Base-by-base conservation (phyloP, 2,797 vertebrate species). In the Chelon auratus region DNA sequence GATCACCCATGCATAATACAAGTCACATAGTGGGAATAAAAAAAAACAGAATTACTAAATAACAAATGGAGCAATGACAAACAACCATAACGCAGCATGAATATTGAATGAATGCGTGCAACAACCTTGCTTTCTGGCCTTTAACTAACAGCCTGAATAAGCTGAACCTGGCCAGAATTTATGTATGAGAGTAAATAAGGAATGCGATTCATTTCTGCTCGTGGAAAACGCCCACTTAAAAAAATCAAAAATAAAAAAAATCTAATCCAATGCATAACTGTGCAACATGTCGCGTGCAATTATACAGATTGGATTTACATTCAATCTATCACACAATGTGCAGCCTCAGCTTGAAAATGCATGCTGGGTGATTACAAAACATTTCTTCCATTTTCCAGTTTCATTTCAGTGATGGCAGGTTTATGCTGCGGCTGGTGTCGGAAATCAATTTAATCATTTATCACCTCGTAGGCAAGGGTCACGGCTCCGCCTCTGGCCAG, bases 1-100 rank as follows among this genome's bases (percentile, higher is more conserved):
- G n/a, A 50, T n/a, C 54, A 18, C 9, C 57, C 57, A 55, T 68
- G 71, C 47, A 80, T 70, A 72, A 81, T 61, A 56, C 43, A 62
- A 60, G 58, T 17, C 75, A 57, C 56, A 76, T 26, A 57, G 66
- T 18, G 62, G 17, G 50, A 75, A 79, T 84, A 80, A 71, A 83
- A 82, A 80, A 71, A 83, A 82, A 83, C 71, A 68, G 59, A 87
- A 80, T 72, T 2, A 53, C 50, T 67, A 40, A 78, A 71, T 70
- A 14, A 47, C 65, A 84, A 80, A 78, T 47, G 40, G 68, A 82
- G 30, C 30, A 33, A 80, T 68, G 69, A 75, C 80, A 83, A 63
- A 81, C 40, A 61, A 75, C 76, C 67, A 68, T 17, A 62, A 43
- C 11, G 45, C 68, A 62, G 57, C 56, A 80, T 88, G 48, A 90